A percentile compares a stretch with the other conserved stretches of the same genome.
Evolutionary conservation across 2,797 vertebrate species (phyloP).

Genomic region (Anableps anableps): DNA sequence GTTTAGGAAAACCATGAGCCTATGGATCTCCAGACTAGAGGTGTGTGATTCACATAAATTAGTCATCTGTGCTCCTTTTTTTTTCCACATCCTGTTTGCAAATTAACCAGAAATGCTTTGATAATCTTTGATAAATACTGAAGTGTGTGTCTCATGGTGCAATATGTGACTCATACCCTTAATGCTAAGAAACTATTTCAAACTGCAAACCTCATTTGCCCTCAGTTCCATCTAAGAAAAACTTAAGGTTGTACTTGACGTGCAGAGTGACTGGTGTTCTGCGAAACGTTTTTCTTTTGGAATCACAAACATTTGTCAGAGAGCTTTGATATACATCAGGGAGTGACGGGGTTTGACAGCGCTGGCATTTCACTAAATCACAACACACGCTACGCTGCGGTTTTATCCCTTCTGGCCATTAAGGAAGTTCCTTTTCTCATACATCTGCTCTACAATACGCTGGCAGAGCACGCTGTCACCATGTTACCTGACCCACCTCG

Average conservation of each 20-base stretch:
- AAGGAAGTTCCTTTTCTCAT: slow-evolving; percentile 61
- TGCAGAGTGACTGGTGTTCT: slow-evolving; percentile 55
- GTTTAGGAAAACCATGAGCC: not conserved
- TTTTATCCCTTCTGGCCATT: slow-evolving; percentile 56
- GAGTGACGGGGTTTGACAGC: slow-evolving; percentile 66
- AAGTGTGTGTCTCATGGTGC: slow-evolving; percentile 13
- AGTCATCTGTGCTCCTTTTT: slow-evolving; percentile 12
- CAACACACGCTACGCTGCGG: slow-evolving; percentile 40
- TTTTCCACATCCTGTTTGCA: not conserved
- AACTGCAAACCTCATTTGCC: slow-evolving; percentile 47
- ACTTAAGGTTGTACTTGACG: slow-evolving; percentile 40
- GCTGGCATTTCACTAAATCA: slow-evolving; percentile 76
- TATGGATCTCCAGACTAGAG: not conserved
- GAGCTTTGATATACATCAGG: slow-evolving; percentile 59
- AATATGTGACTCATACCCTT: slow-evolving; percentile 42
- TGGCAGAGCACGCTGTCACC: slow-evolving; percentile 67
- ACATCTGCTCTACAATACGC: slow-evolving; percentile 56
- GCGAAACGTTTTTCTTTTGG: slow-evolving; percentile 67
- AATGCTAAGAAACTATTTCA: slow-evolving; percentile 38
- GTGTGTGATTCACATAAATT: slow-evolving; percentile 30
- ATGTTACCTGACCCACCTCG: slow-evolving; percentile 53
- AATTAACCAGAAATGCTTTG: slow-evolving; percentile 20
- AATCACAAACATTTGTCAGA: slow-evolving; percentile 71
- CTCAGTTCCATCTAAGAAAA: slow-evolving; percentile 54
- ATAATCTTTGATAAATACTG: slow-evolving; percentile 28